phyloP scores from a whole-genome alignment of 2,797 vertebrate species.

The Hirundo rustica region DNA sequence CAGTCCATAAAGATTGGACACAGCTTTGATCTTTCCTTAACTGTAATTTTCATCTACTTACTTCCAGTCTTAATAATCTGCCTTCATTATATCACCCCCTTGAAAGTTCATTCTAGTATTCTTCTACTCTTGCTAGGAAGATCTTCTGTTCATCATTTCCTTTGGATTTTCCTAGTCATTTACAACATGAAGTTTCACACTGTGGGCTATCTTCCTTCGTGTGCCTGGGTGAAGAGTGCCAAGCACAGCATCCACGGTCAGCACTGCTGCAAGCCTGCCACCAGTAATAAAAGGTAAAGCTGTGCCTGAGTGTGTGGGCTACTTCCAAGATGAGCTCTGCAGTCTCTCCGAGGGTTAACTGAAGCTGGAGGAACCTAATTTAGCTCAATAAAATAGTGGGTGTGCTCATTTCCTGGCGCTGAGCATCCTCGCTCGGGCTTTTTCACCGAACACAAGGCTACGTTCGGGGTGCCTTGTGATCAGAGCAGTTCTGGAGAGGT shows the following conservation, averaged over 20 bases:
- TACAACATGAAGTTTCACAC: fast-evolving
- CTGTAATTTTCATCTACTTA: background rate
- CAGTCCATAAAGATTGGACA: background rate
- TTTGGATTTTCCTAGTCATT: background rate
- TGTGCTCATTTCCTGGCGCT: background rate
- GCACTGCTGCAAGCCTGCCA: background rate
- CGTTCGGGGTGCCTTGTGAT: background rate
- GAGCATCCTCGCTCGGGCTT: background rate
- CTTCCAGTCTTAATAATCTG: background rate
- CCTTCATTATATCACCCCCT: background rate
- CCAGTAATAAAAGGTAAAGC: background rate
- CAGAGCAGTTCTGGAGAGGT: background rate
- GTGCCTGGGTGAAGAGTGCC: background rate
- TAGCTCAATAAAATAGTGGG: background rate
- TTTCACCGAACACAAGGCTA: background rate
- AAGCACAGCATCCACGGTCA: background rate
- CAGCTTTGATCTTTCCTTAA: background rate
- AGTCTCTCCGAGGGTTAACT: background rate
- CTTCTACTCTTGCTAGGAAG: background rate
- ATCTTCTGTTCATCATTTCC: background rate
- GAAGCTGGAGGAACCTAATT: background rate
- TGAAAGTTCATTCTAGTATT: background rate
- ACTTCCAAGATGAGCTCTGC: background rate
- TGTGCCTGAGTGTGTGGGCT: background rate
- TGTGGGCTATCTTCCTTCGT: background rate